Percentiles rank a stretch among this genome's conserved stretches.
These are phyloP conservation scores for Yoshiicerus persimilis DNA, from an alignment of 1,140 invertebrate species.

Conservation along the genomic window DNA sequence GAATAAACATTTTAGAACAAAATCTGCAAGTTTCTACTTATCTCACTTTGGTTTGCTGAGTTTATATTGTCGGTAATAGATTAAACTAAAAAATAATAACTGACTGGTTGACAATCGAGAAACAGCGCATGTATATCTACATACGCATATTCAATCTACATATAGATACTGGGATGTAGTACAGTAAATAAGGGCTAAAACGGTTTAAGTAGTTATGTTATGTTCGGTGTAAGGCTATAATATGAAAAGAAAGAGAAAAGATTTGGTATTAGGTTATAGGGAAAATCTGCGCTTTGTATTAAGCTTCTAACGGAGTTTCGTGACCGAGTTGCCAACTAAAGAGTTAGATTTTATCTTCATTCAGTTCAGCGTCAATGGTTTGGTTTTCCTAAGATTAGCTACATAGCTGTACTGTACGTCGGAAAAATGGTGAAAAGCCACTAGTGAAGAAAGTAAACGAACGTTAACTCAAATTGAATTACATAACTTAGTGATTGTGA, in stretches of 20 bases:
- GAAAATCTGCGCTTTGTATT: not conserved
- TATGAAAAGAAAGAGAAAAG: not conserved
- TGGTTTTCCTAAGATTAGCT: not conserved
- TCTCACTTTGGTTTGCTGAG: too few species aligned
- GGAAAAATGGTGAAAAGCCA: not conserved
- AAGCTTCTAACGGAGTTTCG: conserved; percentile 1
- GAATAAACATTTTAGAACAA: too few species aligned
- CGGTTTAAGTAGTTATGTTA: too few species aligned
- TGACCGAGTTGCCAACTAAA: conserved; percentile 21
- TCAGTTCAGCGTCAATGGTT: not conserved
- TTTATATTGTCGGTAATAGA: too few species aligned
- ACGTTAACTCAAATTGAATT: not conserved
- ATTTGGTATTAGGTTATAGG: not conserved
- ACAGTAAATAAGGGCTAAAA: too few species aligned
- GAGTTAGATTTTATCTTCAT: conserved; percentile 28
- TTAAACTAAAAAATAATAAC: too few species aligned
- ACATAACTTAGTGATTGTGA: not conserved
- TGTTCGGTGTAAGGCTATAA: too few species aligned
- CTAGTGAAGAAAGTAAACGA: not conserved
- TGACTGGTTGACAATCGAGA: too few species aligned
- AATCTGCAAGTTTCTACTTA: too few species aligned
- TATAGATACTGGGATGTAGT: too few species aligned
- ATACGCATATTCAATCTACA: too few species aligned
- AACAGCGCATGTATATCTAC: too few species aligned
- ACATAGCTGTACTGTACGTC: not conserved